Base-by-base conservation (phyloP, 2,113 vertebrate species). In the Turnix velox region DNA sequence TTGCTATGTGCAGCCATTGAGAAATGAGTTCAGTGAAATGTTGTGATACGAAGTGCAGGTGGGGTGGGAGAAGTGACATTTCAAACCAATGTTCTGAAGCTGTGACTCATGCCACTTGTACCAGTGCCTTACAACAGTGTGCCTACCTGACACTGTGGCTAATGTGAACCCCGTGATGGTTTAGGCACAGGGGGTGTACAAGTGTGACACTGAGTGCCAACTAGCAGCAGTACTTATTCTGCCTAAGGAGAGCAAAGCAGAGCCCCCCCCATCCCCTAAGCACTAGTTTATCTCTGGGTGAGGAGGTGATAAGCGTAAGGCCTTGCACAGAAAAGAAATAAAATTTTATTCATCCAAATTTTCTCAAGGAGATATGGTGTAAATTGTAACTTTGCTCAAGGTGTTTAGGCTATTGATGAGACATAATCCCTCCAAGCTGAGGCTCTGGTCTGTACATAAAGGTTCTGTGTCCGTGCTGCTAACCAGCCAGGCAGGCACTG, bases 1-100 rank as follows among this genome's bases (percentile, higher is more conserved):
- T 94, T 85, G 39, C 78, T 79, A 4, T 62, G 78, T 46, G 37
- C 54, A 69, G 35, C 67, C 67, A 20, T 28, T 94, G 87, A 91
- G 89, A 95, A 92, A 92, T 89, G 49, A 89, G 61, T 87, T 91
- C 42, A 39, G 8, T 87, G 87, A 82, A 91, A 91, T 59, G 71
- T 84, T 92, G 77, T 85, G 92, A 91, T 92, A 33, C 69, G 8
- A 84, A 83, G 73, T 87, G 81, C 63, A 80, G 65, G 83, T 62
- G 88, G 17, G 62, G 63, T 0, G 0, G 57, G 52, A 85, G 67
- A 91, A 35, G 17, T 82, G 84, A 89, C 51, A 73, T 93, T 96
- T 96, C 69, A 87, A 87, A 63, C 42, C 10, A 8, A 19, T 61
- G 23, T 79, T 92, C 57, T 67, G 63, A 27, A 84, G 87, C 81